Base-by-base conservation (phyloP, 53 echinoderm and acorn worm species). In the Stichopus horrens region DNA sequence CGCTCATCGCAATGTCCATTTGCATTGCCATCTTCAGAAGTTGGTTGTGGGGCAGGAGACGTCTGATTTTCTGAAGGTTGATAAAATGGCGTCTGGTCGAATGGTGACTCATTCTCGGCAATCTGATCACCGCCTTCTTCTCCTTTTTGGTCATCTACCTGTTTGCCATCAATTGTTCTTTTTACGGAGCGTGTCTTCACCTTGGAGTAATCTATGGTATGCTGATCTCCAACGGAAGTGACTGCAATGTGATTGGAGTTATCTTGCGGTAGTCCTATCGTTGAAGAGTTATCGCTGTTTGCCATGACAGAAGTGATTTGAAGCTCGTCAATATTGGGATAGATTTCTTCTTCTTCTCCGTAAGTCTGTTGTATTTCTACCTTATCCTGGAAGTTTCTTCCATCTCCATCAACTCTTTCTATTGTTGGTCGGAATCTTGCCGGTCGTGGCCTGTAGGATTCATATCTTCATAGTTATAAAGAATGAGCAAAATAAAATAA, bases 361-460 rank as follows among this genome's bases (percentile, higher is more conserved):
- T 7, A 9, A 14, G 54, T 7, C n/a, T 0, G 16, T 56, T 81
- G 14, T 8, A 57, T 19, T 6, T 80, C 55, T 56, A 2, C 81
- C 19, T 21, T 7, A 19, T 56, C 20, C 21, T 18, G 81, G 11
- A 9, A 8, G 57, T 56, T 19, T 4, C 56, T 81, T 5, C 81
- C 81, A 81, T 81, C 81, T 21, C 81, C 81, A 18, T 81, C 58
- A 18, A 81, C 57, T 9, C 81, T 55, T 81, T 81, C 57, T 56
- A 81, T 81, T 58, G 58, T 81, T 21, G 81, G 81, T 20, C 81
- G 81, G 13, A 13, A 63, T 13, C 8, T 10, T 63, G 63, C 11
- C 4, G 63, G 11, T 63, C 16, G 63, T 16, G 63, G 63, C 63
- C 63, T 63, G 63, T 63, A 7, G 63, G 10, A 7, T 16, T 63